Conservation (phyloP, 2,888 invertebrate species). For the Therioaphis trifolii region DNA sequence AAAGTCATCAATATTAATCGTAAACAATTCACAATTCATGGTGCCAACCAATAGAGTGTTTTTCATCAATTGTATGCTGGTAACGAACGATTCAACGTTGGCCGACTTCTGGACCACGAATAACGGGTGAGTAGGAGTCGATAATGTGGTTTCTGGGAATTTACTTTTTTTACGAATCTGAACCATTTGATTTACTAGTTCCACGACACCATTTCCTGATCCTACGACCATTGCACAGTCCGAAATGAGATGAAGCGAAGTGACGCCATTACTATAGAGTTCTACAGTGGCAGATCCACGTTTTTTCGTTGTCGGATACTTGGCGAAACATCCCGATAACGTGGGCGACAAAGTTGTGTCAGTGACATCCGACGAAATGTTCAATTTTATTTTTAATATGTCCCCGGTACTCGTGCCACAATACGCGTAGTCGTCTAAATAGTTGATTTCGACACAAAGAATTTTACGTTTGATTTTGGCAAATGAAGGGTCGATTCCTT, state of each 20-base stretch:
- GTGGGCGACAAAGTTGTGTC: constrained; percentile 70
- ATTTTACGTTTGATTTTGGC: constrained; percentile 84
- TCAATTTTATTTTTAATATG: constrained; percentile 71
- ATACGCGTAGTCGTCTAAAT: constrained; percentile 77
- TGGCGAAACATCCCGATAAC: constrained; percentile 77
- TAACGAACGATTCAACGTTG: constrained; percentile 74
- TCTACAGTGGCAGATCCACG: background rate
- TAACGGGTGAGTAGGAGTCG: constrained; percentile 70
- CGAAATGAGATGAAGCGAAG: constrained; percentile 13
- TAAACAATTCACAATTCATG: constrained; percentile 82
- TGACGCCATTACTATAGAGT: constrained; percentile 50
- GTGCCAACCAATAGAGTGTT: constrained; percentile 80
- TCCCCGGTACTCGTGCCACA: constrained; percentile 91
- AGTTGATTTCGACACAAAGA: constrained; percentile 75
- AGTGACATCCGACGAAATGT: constrained; percentile 67
- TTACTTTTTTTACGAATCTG: constrained; percentile 82
- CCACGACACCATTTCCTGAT: constrained; percentile 71
- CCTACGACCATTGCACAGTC: constrained; percentile 73
- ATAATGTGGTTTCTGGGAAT: constrained; percentile 69
- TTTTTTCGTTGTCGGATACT: constrained; percentile 71
- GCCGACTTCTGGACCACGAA: constrained; percentile 72
- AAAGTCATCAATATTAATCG: constrained; percentile 78
- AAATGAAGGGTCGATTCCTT: constrained; percentile 74
- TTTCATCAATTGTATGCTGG: constrained; percentile 77
- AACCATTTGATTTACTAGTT: constrained; percentile 70